Evolutionary conservation across 2,888 invertebrate genomes (phyloP).

Genomic region (Volucella zonaria): DNA sequence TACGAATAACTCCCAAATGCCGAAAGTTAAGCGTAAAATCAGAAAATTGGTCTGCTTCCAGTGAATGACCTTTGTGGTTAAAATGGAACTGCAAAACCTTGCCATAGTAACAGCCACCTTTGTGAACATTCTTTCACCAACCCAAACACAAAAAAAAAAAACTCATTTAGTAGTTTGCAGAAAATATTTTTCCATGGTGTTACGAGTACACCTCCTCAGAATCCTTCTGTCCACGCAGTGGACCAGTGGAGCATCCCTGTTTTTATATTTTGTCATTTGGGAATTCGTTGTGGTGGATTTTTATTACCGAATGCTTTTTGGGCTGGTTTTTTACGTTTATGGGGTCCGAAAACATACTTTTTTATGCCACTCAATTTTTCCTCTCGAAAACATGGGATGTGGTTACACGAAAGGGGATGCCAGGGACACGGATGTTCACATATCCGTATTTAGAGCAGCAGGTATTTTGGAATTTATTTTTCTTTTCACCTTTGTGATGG

Average conservation of each 20-base stretch:
- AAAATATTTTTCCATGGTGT: slow-evolving; percentile 39
- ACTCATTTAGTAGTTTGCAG: slow-evolving; percentile 57
- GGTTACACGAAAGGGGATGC: not conserved
- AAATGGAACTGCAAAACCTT: slow-evolving; percentile 25
- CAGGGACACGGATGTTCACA: not conserved
- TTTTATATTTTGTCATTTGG: slow-evolving; percentile 48
- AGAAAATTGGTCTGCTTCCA: slow-evolving; percentile 68
- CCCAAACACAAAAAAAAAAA: not conserved
- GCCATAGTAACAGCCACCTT: not conserved
- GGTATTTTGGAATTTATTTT: too few species aligned
- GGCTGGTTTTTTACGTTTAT: slow-evolving; percentile 9
- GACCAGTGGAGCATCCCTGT: not conserved
- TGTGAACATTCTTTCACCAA: slow-evolving; percentile 2
- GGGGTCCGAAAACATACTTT: slow-evolving; percentile 13
- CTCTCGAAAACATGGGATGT: not conserved
- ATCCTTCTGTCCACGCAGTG: not conserved
- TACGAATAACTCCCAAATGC: slow-evolving; percentile 42
- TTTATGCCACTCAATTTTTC: slow-evolving; percentile 30
- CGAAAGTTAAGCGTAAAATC: slow-evolving; percentile 52
- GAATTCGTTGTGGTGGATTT: slow-evolving; percentile 54
- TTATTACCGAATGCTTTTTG: slow-evolving; percentile 55
- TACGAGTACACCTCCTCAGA: slow-evolving; percentile 1
- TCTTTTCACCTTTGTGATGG: too few species aligned
- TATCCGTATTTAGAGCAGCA: too few species aligned
- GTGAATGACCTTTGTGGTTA: slow-evolving; percentile 64